These are phyloP conservation scores for Conomelus anceps DNA, from an alignment of 2,888 invertebrate species.

Conservation along the genomic window DNA sequence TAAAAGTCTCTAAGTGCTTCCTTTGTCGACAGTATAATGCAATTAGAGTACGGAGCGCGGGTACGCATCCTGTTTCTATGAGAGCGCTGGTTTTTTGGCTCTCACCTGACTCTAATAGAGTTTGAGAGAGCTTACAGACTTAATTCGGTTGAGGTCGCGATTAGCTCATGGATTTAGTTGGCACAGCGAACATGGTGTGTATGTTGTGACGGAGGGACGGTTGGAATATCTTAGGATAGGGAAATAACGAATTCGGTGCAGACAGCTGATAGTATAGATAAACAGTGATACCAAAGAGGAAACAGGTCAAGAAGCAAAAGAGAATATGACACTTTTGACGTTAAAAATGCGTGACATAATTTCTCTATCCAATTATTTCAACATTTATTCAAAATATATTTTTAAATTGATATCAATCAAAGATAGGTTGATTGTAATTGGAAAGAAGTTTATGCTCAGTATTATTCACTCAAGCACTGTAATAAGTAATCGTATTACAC, in stretches of 20 bases:
- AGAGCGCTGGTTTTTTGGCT: neutral
- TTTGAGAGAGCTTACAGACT: neutral
- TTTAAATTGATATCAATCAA: no score
- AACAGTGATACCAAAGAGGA: neutral
- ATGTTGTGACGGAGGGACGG: neutral
- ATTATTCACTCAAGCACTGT: no score
- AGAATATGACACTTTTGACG: neutral
- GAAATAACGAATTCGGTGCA: neutral
- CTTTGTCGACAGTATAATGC: neutral
- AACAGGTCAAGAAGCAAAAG: neutral
- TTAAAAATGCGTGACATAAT: no score
- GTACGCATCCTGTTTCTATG: neutral
- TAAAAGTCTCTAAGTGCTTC: neutral
- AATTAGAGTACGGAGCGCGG: neutral
- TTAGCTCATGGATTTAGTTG: neutral
- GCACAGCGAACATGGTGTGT: no score
- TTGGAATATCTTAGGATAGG: neutral
- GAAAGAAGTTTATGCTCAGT: no score
- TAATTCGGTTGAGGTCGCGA: neutral
- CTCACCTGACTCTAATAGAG: neutral
- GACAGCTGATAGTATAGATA: neutral
- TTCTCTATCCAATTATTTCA: no score
- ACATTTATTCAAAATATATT: no score
- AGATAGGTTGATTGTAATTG: no score
- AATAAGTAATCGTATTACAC: no score